Evolutionary conservation across 2,797 vertebrate species (phyloP).

Genomic region (Chaetophractus vellerosus): DNA sequence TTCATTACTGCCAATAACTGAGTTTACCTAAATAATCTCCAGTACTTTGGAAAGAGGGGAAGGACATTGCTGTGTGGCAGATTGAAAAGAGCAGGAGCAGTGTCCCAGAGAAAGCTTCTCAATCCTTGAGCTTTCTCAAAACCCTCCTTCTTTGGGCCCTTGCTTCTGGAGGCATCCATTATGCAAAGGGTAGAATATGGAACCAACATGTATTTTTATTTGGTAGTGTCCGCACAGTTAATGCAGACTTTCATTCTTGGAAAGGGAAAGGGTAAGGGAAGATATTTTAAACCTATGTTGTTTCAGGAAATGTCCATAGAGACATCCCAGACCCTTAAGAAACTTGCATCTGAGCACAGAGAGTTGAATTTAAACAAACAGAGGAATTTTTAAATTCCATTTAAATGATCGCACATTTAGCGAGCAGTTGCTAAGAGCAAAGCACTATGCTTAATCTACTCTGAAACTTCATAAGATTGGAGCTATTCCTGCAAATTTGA

Average conservation of each 20-base stretch:
- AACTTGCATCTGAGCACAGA: not conserved
- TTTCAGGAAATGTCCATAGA: not conserved
- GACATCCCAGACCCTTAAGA: not conserved
- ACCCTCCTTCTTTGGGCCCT: not conserved
- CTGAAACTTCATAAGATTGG: not conserved
- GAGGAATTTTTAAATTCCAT: not conserved
- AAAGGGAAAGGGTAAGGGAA: slow-evolving; percentile 13
- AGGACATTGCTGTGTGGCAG: slow-evolving; percentile 65
- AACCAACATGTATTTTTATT: not conserved
- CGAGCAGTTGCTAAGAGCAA: not conserved
- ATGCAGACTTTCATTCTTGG: not conserved
- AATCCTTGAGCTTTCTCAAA: slow-evolving; percentile 27
- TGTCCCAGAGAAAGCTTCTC: slow-evolving; percentile 67
- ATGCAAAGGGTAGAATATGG: not conserved
- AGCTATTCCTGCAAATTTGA: not conserved
- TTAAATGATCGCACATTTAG: not conserved
- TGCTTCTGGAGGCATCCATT: not conserved
- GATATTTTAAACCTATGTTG: not conserved
- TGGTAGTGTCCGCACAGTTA: not conserved
- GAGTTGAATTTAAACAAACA: not conserved
- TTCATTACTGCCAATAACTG: slow-evolving; percentile 82
- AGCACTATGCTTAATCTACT: not conserved
- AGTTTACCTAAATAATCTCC: slow-evolving; percentile 85
- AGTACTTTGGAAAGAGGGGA: slow-evolving; percentile 75
- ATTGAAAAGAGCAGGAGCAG: not conserved